phyloP scores from a whole-genome alignment of 2,113 vertebrate genomes.

The Sarotherodon lohbergeri region DNA sequence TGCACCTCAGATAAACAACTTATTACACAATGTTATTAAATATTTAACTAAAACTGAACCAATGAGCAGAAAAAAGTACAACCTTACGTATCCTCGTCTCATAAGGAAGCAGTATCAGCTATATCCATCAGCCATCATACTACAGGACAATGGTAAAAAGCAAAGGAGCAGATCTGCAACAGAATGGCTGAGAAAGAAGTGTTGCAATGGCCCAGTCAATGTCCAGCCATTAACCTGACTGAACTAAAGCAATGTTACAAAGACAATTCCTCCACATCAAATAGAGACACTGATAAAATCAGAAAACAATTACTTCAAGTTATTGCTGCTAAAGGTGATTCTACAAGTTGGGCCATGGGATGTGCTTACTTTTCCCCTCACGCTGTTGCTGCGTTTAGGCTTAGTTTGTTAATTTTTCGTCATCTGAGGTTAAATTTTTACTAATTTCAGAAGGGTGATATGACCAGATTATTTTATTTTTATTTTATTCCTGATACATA shows the following conservation, averaged over 20 bases:
- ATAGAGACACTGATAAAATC: background rate
- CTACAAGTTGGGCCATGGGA: background rate
- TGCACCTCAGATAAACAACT: background rate
- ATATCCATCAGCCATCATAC: background rate
- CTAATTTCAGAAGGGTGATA: background rate
- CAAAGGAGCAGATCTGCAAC: background rate
- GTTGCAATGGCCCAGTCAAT: background rate
- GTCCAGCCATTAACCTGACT: background rate
- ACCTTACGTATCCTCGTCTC: background rate
- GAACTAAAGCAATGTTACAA: background rate
- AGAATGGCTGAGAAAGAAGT: background rate
- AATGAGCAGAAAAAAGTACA: background rate
- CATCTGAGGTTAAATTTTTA: background rate
- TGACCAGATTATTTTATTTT: background rate
- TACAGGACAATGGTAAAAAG: background rate
- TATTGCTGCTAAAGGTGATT: background rate
- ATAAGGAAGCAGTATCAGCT: background rate
- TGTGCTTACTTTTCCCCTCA: background rate
- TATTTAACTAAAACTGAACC: background rate
- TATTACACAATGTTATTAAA: background rate
- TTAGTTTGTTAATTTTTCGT: background rate
- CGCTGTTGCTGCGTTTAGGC: background rate
- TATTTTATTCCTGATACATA: background rate
- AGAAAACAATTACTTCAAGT: background rate
- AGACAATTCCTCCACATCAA: background rate